Evolutionary conservation across 2,888 invertebrate genomes (phyloP), one percentile per base, ranked within the genome.

Genomic region (Hipparchia sbordonii): DNA sequence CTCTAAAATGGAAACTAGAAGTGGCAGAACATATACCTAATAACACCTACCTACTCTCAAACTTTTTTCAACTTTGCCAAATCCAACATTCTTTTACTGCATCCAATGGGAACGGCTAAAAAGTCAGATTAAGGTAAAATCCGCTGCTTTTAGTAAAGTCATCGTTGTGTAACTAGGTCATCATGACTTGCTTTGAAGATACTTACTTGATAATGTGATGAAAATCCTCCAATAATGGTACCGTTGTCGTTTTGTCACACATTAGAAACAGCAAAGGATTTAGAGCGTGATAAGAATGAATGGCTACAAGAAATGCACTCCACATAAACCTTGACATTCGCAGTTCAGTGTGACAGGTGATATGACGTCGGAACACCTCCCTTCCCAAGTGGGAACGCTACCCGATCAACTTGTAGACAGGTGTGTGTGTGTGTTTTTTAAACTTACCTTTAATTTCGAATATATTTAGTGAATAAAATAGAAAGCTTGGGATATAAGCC

Each of bases 281-380:
- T 86, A 87, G 92, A 92, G 89, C 92, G 85, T 86, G 82, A 74
- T 81, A 84, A 82, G 72, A 73, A 79, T 75, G 79, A 79, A 52
- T 65, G 51, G 79, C 72, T 73, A 60, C 61, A 13, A 72, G 57
- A 82, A 81, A 82, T 82, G 80, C 80, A 74, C 78, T 76, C 77
- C 61, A 67, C 48, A 54, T 81, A 85, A 83, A 86, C 85, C 87
- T 87, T 90, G 87, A 88, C 87, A 87, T 87, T 84, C 84, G 79
- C 66, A 81, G 79, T 82, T 82, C 78, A 80, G 85, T 81, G 80
- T 74, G 75, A 80, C 79, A 69, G 70, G 75, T 77, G 80, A 73
- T 74, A 91, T 90, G 89, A 88, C 90, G 77, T 79, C 91, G 76
- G 90, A 89, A 80, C 87, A 87, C 77, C 76, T 90, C 74, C 80